phyloP scores from a whole-genome alignment of 1,140 invertebrate genomes.

The Zaprionus inermis region DNA sequence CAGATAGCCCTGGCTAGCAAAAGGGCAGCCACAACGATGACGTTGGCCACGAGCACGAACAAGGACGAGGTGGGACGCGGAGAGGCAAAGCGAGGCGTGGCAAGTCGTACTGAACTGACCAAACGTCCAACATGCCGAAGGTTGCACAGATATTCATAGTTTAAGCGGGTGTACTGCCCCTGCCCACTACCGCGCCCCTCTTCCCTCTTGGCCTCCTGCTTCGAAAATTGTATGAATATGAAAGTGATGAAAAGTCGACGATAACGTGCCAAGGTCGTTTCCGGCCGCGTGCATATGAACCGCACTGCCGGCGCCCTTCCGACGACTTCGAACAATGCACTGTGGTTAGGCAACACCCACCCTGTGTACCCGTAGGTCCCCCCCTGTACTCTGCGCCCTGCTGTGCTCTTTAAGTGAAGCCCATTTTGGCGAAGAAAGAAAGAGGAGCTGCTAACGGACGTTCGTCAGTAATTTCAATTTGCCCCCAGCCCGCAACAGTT shows the following conservation, averaged over 20 bases:
- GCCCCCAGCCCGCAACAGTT: constrained; percentile 25
- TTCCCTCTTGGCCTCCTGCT: background rate
- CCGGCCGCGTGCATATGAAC: constrained; percentile 81
- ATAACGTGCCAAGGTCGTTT: constrained; percentile 83
- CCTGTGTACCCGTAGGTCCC: background rate
- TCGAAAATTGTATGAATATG: constrained; percentile 80
- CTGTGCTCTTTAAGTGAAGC: constrained; percentile 29
- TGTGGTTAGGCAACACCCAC: constrained; percentile 53
- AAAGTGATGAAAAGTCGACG: constrained; percentile 82
- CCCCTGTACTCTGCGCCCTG: background rate
- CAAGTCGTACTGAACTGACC: constrained; percentile 14
- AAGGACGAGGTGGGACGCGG: constrained; percentile 19
- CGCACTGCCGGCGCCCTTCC: constrained; percentile 37
- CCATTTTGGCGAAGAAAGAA: constrained; percentile 31
- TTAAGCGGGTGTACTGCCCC: background rate
- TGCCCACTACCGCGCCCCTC: background rate
- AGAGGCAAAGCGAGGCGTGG: background rate
- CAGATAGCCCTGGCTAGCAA: constrained; percentile 59
- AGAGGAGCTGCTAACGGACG: constrained; percentile 62
- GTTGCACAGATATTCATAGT: constrained; percentile 33
- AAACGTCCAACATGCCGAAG: constrained; percentile 25
- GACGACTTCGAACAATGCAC: constrained; percentile 64
- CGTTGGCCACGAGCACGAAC: constrained; percentile 1
- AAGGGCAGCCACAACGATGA: constrained; percentile 35
- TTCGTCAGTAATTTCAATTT: constrained; percentile 73